Conservation (phyloP, 2,797 vertebrate genomes). For the Telmatherina bonti region DNA sequence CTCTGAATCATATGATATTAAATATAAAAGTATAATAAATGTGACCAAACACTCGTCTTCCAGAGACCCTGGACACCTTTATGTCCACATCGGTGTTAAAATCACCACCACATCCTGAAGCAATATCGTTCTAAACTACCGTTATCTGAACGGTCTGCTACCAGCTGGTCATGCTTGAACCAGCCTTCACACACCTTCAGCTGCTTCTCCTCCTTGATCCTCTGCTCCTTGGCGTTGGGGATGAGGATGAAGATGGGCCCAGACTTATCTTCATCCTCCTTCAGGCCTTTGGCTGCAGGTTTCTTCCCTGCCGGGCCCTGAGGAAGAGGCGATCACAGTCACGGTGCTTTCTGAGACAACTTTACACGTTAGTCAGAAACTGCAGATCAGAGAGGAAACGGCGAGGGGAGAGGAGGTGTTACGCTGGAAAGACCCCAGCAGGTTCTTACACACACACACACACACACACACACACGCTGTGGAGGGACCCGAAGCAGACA, state of each 20-base stretch:
- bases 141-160: too few relatives aligned
- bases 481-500: conserved; percentile 15
- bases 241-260: conserved; percentile 94
- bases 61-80: too few relatives aligned
- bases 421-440: conserved; percentile 18
- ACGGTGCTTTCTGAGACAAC: too few relatives aligned
- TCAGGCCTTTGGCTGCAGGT: conserved; percentile 86
- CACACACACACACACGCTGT: conserved; percentile 30
- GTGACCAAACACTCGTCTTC: too few relatives aligned
- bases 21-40: too few relatives aligned
- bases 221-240: conserved; percentile 95
- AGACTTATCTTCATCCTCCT: conserved; percentile 94
- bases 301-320: conserved; percentile 91
- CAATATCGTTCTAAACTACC: too few relatives aligned
- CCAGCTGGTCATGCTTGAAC: not conserved
- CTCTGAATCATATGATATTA: too few relatives aligned
- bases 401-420: conserved; percentile 8
- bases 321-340: not conserved
- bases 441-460: conserved; percentile 20
- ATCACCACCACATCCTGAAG: too few relatives aligned
- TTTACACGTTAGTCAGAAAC: not conserved
- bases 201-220: conserved; percentile 95
- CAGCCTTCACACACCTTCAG: conserved; percentile 86
- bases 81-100: too few relatives aligned
- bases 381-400: conserved; percentile 17